Evolutionary conservation across 2,113 vertebrate species (phyloP), one percentile per base, ranked within the genome.

Genomic region (Halichoeres trimaculatus): DNA sequence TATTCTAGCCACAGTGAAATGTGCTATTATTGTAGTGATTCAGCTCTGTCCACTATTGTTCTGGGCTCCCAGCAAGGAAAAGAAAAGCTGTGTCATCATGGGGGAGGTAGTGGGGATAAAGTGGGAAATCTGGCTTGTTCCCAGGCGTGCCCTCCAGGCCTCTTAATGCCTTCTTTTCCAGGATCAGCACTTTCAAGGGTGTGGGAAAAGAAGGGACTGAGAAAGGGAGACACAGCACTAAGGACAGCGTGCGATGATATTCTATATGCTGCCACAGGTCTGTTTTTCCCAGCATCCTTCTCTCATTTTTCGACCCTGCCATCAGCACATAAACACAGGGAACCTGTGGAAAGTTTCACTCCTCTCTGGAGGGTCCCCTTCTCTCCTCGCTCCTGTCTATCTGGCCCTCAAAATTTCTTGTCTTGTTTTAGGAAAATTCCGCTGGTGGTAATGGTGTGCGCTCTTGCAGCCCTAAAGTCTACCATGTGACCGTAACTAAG

Each of bases 391-490:
- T 88, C 88, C 88, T 85, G 83, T 86, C 91, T 90, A 83, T 90
- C 84, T 86, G 83, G 87, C 81, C 80, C 81, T 87, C 30, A 45
- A 11, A 30, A 83, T 85, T 73, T 88, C 80, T 81, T 87, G 84
- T 90, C 87, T 91, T 89, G 88, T 92, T 93, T 91, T 90, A 91
- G 91, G 93, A 93, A 92, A 91, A 89, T 91, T 92, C 87, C 57
- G 55, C 86, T 74, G 76, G 83, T 80, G 72, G 83, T 76, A 47
- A 83, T 61, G 67, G 63, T 75, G 68, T 59, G 72, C 51, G 71
- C 85, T 85, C 85, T 86, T 75, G 79, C 75, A 87, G 85, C 86
- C 80, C 65, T 79, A 76, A 81, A 69, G 84, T 85, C 89, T 86
- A 86, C 86, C 74, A 85, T 81, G 83, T 69, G 70, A 88, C 89